Conservation (phyloP, 2,888 invertebrate species). For the Anthophora plumipes region DNA sequence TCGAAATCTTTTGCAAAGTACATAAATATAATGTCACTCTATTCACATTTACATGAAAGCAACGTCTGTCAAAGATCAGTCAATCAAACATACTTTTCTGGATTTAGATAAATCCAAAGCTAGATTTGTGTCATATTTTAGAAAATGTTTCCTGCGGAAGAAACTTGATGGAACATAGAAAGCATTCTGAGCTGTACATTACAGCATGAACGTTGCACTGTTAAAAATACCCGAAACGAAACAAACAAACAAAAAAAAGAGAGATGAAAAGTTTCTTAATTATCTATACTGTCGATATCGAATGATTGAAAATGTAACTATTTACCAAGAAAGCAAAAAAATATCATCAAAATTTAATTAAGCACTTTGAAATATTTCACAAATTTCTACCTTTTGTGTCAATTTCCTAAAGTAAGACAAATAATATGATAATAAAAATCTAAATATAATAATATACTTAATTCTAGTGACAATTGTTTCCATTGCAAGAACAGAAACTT, state of each 20-base stretch:
- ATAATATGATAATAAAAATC: background rate
- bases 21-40: background rate
- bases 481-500: no score
- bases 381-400: no score
- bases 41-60: background rate
- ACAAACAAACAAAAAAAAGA: no score
- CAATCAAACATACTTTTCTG: background rate
- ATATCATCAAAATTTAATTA: no score
- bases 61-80: background rate
- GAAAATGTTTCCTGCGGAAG: background rate
- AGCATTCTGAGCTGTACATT: background rate
- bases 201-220: background rate
- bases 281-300: background rate
- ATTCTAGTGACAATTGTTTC: no score
- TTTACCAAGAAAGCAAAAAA: no score
- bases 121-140: conserved; percentile 13
- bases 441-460: background rate
- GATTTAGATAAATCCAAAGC: conserved; percentile 12
- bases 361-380: no score
- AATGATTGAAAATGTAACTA: background rate
- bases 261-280: background rate
- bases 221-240: background rate
- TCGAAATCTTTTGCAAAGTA: background rate
- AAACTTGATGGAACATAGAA: conserved; percentile 9
- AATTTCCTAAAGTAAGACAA: no score